Evolutionary conservation across 2,888 invertebrate species (phyloP).

Genomic region (Agonum fuliginosum): DNA sequence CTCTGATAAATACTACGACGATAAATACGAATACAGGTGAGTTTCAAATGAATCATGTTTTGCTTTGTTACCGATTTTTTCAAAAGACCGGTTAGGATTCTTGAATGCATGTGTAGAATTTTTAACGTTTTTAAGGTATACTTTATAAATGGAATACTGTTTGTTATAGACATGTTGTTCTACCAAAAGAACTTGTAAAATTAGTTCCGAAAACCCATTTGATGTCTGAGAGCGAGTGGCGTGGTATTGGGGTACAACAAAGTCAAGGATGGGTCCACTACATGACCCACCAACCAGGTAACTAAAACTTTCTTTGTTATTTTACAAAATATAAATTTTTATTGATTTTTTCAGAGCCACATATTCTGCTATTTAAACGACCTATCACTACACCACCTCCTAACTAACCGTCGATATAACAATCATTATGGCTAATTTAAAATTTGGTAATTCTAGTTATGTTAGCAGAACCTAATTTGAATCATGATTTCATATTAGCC

Average conservation of each 20-base stretch:
- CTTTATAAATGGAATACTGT: neutral
- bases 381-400: slow-evolving; percentile 76
- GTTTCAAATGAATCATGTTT: slow-evolving; percentile 63
- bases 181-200: slow-evolving; percentile 94
- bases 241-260: slow-evolving; percentile 95
- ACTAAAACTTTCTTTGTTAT: slow-evolving; percentile 31
- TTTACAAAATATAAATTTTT: neutral
- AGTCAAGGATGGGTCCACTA: slow-evolving; percentile 98
- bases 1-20: slow-evolving; percentile 95
- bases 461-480: neutral
- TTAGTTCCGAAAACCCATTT: slow-evolving; percentile 93
- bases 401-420: neutral
- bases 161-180: slow-evolving; percentile 88
- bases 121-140: neutral
- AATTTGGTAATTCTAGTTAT: slow-evolving; percentile 7
- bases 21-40: slow-evolving; percentile 94
- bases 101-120: no score
- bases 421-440: slow-evolving; percentile 21
- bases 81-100: slow-evolving; percentile 8
- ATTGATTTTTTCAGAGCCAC: slow-evolving; percentile 83
- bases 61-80: slow-evolving; percentile 29
- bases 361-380: slow-evolving; percentile 89
- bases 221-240: slow-evolving; percentile 96
- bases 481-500: slow-evolving; percentile 1
- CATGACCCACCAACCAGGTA: slow-evolving; percentile 96